Percentiles rank a stretch among this genome's conserved stretches.
These are phyloP conservation scores for Strongylocentrotus purpuratus DNA, from an alignment of 35 echinoderm and acorn worm genomes.

Conservation along the genomic window DNA sequence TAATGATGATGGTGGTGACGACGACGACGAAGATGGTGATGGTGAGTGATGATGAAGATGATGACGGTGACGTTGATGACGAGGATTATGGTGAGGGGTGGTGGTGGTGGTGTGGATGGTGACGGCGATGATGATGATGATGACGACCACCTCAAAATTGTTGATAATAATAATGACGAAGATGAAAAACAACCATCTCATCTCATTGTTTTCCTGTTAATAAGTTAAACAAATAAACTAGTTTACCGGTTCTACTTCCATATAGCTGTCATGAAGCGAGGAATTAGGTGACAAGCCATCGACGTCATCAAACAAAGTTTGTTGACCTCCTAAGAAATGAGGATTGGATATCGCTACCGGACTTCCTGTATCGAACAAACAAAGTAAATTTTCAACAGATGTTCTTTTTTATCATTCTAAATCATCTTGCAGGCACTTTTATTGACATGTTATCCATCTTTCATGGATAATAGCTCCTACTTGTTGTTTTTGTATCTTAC, in stretches of 20 bases:
- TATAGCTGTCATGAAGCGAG: constrained; percentile 3
- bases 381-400: not conserved
- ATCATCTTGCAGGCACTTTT: not conserved
- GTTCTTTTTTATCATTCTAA: not conserved
- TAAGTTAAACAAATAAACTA: not conserved
- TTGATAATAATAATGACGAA: too few species aligned
- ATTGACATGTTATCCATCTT: not conserved
- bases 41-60: not conserved
- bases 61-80: not conserved
- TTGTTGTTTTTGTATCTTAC: too few species aligned
- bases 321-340: constrained; percentile 27
- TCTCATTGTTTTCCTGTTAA: too few species aligned
- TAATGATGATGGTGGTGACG: not conserved
- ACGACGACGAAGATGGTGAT: not conserved
- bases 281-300: not conserved
- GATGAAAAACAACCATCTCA: too few species aligned
- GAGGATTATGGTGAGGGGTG: not conserved
- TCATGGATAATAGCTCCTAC: too few species aligned
- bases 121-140: not conserved
- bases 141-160: too few species aligned
- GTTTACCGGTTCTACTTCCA: constrained; percentile 10
- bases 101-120: not conserved
- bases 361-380: not conserved
- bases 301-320: constrained; percentile 25
- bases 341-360: constrained; percentile 5